A percentile compares a stretch with the other conserved stretches of the same genome.
These are phyloP conservation scores for Hippocampus barbouri DNA, from an alignment of 2,113 vertebrate genomes.

Conservation along the genomic window DNA sequence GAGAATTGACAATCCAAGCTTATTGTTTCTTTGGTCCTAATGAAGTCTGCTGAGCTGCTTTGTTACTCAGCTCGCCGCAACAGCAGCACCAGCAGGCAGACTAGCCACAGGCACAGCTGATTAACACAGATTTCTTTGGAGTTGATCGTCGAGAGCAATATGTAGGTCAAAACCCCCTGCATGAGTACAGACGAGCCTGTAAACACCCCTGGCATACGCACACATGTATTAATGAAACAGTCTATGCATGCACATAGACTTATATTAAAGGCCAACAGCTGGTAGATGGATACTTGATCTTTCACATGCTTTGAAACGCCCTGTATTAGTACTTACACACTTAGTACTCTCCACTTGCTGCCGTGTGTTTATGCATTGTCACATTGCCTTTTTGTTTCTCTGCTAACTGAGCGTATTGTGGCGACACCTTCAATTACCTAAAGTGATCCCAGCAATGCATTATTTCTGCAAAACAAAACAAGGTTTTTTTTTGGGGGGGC, in stretches of 20 bases:
- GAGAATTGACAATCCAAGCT: conserved; percentile 56
- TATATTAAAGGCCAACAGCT: conserved; percentile 58
- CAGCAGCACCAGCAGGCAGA: conserved; percentile 32
- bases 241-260: neutral
- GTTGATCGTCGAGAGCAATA: conserved; percentile 52
- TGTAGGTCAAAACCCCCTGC: conserved; percentile 57
- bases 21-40: conserved; percentile 56
- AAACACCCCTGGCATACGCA: conserved; percentile 18
- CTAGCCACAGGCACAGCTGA: conserved; percentile 40
- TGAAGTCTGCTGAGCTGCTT: conserved; percentile 63
- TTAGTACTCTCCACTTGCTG: conserved; percentile 7
- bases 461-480: conserved; percentile 7
- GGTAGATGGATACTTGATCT: conserved; percentile 54
- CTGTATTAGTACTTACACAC: neutral
- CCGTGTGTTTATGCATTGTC: conserved; percentile 20
- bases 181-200: conserved; percentile 2
- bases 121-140: conserved; percentile 58
- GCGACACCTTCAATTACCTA: conserved; percentile 2
- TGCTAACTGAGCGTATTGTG: conserved; percentile 11
- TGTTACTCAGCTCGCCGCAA: conserved; percentile 40
- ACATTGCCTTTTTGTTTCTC: neutral
- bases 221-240: conserved; percentile 5
- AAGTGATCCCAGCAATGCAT: conserved; percentile 21
- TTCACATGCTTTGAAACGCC: conserved; percentile 27
- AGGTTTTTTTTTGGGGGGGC: conserved; percentile 19